Evolutionary conservation across 2,113 vertebrate species (phyloP).

Genomic region (Paramormyrops kingsleyae): DNA sequence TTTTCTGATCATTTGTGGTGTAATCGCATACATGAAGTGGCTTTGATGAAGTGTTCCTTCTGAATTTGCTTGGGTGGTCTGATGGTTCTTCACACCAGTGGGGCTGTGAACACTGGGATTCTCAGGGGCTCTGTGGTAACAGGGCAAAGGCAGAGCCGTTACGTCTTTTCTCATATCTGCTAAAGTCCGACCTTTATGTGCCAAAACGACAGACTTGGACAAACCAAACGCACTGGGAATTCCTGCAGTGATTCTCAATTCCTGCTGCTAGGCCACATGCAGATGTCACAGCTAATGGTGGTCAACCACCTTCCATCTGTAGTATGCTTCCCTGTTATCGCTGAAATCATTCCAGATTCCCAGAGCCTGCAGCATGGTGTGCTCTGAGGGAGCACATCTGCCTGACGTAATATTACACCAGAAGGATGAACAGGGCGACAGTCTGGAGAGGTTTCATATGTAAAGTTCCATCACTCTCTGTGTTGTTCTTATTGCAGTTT

Average conservation of each 20-base stretch:
- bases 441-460: conserved; percentile 61
- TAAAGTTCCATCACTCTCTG: conserved; percentile 55
- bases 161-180: conserved; percentile 11
- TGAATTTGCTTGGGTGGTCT: conserved; percentile 18
- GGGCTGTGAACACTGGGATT: neutral
- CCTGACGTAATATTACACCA: conserved; percentile 56
- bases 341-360: conserved; percentile 27
- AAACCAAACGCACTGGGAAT: neutral
- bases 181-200: neutral
- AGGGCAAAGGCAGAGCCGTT: neutral
- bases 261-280: conserved; percentile 27
- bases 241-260: neutral
- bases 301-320: neutral
- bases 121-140: neutral
- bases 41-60: conserved; percentile 4
- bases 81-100: neutral
- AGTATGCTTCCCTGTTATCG: neutral
- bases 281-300: conserved; percentile 10
- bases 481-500: conserved; percentile 10
- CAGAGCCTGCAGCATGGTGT: conserved; percentile 55
- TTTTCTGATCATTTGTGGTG: neutral
- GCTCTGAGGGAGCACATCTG: conserved; percentile 56
- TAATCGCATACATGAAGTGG: neutral
- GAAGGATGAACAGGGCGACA: conserved; percentile 60
- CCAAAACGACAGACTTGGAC: neutral